Conservation (phyloP, 1,140 invertebrate species). For the Lepidurus apus region DNA sequence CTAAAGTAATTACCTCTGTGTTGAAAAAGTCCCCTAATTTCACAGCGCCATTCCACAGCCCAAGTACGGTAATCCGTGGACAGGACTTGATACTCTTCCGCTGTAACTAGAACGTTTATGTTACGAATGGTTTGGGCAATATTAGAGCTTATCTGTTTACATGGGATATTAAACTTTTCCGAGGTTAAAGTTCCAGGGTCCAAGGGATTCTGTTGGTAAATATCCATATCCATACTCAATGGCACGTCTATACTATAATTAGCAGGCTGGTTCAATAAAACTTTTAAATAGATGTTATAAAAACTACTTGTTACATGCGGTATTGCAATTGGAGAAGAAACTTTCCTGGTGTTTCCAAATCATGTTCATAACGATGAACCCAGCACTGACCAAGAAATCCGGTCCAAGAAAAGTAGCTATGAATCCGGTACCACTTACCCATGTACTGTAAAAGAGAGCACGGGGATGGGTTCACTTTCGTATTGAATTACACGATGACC, state of each 20-base stretch:
- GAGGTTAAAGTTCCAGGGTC: slow-evolving; percentile 32
- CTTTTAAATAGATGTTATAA: too few species aligned
- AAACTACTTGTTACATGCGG: slow-evolving; percentile 16
- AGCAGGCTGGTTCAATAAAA: too few species aligned
- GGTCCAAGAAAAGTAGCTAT: slow-evolving; percentile 30
- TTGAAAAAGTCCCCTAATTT: slow-evolving; percentile 31
- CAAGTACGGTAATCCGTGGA: slow-evolving; percentile 30
- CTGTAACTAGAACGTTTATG: slow-evolving; percentile 6
- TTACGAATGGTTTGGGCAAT: background rate
- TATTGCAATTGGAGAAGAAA: slow-evolving; percentile 31
- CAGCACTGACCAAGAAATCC: slow-evolving; percentile 32
- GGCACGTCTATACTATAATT: slow-evolving; percentile 13
- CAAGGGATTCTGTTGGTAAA: slow-evolving; percentile 28
- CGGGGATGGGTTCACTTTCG: background rate
- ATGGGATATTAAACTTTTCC: slow-evolving; percentile 29
- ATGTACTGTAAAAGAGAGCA: slow-evolving; percentile 28
- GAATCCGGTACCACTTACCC: slow-evolving; percentile 33
- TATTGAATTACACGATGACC: background rate
- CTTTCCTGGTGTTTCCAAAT: slow-evolving; percentile 30
- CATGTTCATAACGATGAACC: slow-evolving; percentile 32
- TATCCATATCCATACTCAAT: slow-evolving; percentile 30
- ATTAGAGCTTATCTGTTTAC: slow-evolving; percentile 25
- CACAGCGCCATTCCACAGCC: slow-evolving; percentile 32
- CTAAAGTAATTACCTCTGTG: slow-evolving; percentile 4
- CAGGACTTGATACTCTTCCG: slow-evolving; percentile 32